These are phyloP conservation scores for Pipistrellus pipistrellus DNA, from an alignment of 2,797 vertebrate genomes.

Conservation along the genomic window DNA sequence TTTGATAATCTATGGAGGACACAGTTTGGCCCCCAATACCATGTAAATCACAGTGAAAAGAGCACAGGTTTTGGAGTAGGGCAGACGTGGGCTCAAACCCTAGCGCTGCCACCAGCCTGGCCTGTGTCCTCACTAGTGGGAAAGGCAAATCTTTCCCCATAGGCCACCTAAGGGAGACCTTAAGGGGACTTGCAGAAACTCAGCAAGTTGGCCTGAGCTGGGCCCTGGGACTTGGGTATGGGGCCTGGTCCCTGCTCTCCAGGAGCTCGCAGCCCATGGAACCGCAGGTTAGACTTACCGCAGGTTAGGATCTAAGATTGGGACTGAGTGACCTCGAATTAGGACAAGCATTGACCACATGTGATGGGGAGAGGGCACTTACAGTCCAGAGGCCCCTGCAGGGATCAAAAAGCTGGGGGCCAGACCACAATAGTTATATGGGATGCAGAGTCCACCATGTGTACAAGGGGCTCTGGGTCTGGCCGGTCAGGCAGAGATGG, in stretches of 20 bases:
- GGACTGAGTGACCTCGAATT: not conserved
- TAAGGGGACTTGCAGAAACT: not conserved
- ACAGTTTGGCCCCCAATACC: too few species aligned
- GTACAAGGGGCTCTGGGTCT: not conserved
- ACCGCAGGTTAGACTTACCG: not conserved
- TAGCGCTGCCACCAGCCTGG: not conserved
- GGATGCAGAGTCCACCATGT: not conserved
- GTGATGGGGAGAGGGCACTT: too few species aligned
- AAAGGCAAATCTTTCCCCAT: not conserved
- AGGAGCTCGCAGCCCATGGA: not conserved
- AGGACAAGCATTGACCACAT: not conserved
- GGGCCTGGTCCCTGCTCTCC: not conserved
- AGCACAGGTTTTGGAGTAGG: not conserved
- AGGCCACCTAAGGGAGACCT: not conserved
- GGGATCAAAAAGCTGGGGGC: not conserved
- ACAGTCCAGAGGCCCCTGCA: not conserved
- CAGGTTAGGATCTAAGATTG: fast-evolving
- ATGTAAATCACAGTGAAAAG: not conserved
- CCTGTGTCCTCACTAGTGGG: not conserved
- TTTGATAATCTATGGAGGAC: not conserved
- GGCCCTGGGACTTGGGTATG: not conserved
- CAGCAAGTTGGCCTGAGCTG: not conserved
- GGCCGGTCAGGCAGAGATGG: not conserved
- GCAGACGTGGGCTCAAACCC: not conserved
- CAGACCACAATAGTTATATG: not conserved